Evolutionary conservation across 2,888 invertebrate genomes (phyloP).

Genomic region (Caenorhabditis drosophilae): DNA sequence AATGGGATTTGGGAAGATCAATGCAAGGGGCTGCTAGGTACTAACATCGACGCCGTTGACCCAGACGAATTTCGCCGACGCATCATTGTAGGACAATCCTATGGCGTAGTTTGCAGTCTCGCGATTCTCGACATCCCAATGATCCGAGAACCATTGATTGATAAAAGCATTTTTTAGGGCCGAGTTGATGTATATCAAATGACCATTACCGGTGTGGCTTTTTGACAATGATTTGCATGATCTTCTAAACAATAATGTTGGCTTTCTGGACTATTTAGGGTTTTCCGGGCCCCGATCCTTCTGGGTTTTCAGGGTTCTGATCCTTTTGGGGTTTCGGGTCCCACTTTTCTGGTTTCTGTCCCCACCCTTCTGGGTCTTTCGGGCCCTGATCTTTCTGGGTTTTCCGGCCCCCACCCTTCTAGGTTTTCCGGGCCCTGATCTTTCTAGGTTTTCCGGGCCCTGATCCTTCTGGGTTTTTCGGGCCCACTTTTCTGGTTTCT

Average conservation of each 20-base stretch:
- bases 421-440: too few species aligned
- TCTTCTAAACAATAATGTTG: background rate
- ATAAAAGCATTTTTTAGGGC: constrained; percentile 21
- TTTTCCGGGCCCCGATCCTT: too few species aligned
- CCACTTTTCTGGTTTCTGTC: too few species aligned
- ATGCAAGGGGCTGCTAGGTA: background rate
- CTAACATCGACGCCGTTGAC: constrained; percentile 27
- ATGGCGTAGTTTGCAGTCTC: constrained; percentile 33
- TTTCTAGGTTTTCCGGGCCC: too few species aligned
- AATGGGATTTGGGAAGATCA: background rate
- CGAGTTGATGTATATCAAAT: constrained; percentile 32
- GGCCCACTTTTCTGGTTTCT: too few species aligned
- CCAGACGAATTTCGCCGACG: constrained; percentile 17
- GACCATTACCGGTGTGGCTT: constrained; percentile 27
- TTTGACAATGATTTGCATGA: constrained; percentile 17
- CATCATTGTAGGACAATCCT: constrained; percentile 19
- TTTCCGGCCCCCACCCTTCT: too few species aligned
- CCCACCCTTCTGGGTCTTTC: too few species aligned
- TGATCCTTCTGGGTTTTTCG: too few species aligned
- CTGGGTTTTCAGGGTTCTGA: too few species aligned
- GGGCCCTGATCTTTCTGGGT: too few species aligned
- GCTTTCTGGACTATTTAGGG: too few species aligned
- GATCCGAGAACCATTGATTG: constrained; percentile 15
- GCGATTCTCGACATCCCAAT: constrained; percentile 16
- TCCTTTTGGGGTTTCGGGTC: too few species aligned